phyloP scores from a whole-genome alignment of 1,140 invertebrate species.

The Caenorhabditis tropicalis region DNA sequence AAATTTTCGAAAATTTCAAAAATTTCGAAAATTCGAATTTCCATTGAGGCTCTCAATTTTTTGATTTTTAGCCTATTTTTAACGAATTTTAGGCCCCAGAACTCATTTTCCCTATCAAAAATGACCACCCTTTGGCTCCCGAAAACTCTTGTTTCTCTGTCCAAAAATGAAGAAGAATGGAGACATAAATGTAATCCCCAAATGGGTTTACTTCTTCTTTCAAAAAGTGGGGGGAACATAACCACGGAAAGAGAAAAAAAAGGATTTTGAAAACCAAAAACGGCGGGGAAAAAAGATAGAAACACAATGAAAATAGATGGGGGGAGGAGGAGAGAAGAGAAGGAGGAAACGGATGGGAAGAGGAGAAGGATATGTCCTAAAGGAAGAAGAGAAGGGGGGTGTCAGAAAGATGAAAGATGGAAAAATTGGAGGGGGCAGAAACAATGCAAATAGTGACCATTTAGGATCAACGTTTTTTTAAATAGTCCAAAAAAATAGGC shows the following conservation, averaged over 20 bases:
- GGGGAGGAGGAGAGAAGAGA: background rate
- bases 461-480: background rate
- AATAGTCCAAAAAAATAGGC: too few species aligned
- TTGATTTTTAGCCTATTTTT: too few species aligned
- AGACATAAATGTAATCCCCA: slow-evolving; percentile 35
- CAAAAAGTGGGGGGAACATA: background rate
- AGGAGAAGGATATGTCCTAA: background rate
- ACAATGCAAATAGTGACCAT: background rate
- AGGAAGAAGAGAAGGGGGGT: background rate
- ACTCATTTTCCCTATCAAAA: too few species aligned
- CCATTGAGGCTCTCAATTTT: too few species aligned
- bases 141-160: too few species aligned
- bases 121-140: too few species aligned
- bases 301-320: background rate
- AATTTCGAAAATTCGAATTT: too few species aligned
- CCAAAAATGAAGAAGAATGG: background rate
- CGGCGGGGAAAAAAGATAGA: background rate
- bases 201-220: background rate
- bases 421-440: background rate
- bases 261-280: background rate
- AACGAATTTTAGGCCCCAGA: too few species aligned
- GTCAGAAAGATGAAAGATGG: background rate
- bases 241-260: background rate
- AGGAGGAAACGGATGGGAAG: background rate
- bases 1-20: too few species aligned